Evolutionary conservation across 2,888 invertebrate genomes (phyloP).

Genomic region (Chironomus tentans): DNA sequence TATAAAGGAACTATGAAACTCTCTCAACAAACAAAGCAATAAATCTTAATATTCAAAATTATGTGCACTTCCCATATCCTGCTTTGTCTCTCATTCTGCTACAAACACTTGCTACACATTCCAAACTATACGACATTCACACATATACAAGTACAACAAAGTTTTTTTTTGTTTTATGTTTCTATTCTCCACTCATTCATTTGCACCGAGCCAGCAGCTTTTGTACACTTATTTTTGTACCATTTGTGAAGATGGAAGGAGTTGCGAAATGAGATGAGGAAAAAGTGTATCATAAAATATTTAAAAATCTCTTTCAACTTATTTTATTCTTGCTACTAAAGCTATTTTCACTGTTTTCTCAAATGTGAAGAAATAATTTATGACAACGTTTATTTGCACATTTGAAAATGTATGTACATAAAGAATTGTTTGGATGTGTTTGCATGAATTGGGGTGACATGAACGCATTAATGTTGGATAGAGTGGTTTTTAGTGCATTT

Average conservation of each 20-base stretch:
- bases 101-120: not conserved
- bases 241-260: not conserved
- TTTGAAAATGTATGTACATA: not conserved
- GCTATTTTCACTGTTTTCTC: not conserved
- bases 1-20: not conserved
- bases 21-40: conserved; percentile 13
- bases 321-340: not conserved
- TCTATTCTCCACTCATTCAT: not conserved
- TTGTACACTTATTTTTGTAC: not conserved
- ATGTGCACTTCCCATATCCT: conserved; percentile 8
- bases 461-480: too few species aligned
- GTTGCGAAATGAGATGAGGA: not conserved
- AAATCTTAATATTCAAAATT: conserved; percentile 22
- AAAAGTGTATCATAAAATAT: conserved; percentile 19
- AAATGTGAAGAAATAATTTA: conserved; percentile 22
- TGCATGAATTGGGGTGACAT: too few species aligned
- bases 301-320: conserved; percentile 19
- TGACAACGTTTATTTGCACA: conserved; percentile 18
- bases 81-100: not conserved
- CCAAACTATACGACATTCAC: not conserved
- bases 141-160: not conserved
- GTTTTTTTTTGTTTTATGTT: too few species aligned
- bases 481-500: too few species aligned
- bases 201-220: not conserved
- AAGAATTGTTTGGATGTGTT: too few species aligned